Base-by-base conservation (phyloP, 2,797 vertebrate genomes). In the Parauchenoglanis punctatus region DNA sequence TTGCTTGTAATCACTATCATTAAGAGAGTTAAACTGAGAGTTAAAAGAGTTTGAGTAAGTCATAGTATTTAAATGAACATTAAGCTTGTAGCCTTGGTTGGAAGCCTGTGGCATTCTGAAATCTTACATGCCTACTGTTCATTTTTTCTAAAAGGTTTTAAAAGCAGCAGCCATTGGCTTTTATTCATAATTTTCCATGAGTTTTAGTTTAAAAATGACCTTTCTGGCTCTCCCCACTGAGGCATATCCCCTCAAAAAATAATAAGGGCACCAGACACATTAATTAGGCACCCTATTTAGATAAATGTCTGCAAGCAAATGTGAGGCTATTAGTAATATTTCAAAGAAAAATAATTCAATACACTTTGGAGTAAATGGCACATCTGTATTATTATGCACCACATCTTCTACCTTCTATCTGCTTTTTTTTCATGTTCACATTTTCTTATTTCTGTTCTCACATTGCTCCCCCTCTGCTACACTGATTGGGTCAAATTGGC, bases 281-380 rank as follows among this genome's bases (percentile, higher is more conserved):
- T 98, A 97, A 98, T 98, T 97, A 97, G 96, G 95, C 95, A 94
- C 95, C 96, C 95, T 96, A 97, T 98, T 95, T 96, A 96, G 96
- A 96, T 95, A 94, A 95, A 96, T 94, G 92, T 96, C 95, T 96
- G 94, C 94, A 93, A 96, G 95, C 11, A 94, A 95, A 95, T 93
- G 94, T 94, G 93, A 94, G 93, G 93, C 92, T 94, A 93, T 96
- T 96, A 96, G 96, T 97, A 96, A 97, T 97, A 97, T 97, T 96
- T 96, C 95, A 96, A 95, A 95, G 94, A 93, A 94, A 97, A 95
- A 93, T 93, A 92, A 93, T 92, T 90, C 85, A 83, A 87, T 85
- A 84, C 59, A 12, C 72, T 93, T 92, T 91, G 88, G 75, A 58
- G 81, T 89, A 93, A 93, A 91, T 81, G 28, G 83, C 90, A 87